Evolutionary conservation across 2,888 invertebrate genomes (phyloP).

Genomic region (Aromia moschata): DNA sequence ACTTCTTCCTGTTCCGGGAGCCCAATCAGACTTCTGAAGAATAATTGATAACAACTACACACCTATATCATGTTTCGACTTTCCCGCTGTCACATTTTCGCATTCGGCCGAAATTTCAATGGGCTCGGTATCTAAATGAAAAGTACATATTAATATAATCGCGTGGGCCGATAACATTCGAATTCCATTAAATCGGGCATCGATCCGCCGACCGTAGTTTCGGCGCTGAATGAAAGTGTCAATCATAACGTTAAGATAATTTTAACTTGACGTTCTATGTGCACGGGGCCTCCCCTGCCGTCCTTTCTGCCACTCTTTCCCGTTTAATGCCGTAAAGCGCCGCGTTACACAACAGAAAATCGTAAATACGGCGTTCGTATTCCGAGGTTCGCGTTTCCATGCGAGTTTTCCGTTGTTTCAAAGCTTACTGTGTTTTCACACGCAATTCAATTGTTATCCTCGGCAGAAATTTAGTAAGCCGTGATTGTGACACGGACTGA

Average conservation of each 20-base stretch:
- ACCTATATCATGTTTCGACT: slow-evolving; percentile 27
- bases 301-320: slow-evolving; percentile 20
- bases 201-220: slow-evolving; percentile 43
- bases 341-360: slow-evolving; percentile 18
- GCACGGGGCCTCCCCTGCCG: slow-evolving; percentile 39
- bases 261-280: slow-evolving; percentile 47
- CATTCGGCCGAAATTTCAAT: neutral
- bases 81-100: slow-evolving; percentile 7
- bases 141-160: slow-evolving; percentile 41
- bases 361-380: slow-evolving; percentile 33
- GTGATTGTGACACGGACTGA: slow-evolving; percentile 57
- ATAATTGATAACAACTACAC: slow-evolving; percentile 56
- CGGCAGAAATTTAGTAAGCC: slow-evolving; percentile 51
- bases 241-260: slow-evolving; percentile 61
- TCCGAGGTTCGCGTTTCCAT: slow-evolving; percentile 28
- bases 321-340: slow-evolving; percentile 1
- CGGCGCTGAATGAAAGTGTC: slow-evolving; percentile 57
- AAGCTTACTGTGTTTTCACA: slow-evolving; percentile 37
- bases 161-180: slow-evolving; percentile 51
- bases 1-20: slow-evolving; percentile 62
- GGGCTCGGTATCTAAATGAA: slow-evolving; percentile 1
- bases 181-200: slow-evolving; percentile 57
- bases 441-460: slow-evolving; percentile 49
- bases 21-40: slow-evolving; percentile 60
- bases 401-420: slow-evolving; percentile 28